These are phyloP conservation scores for Eucera pruinosa DNA, from an alignment of 2,888 invertebrate genomes.

Conservation along the genomic window DNA sequence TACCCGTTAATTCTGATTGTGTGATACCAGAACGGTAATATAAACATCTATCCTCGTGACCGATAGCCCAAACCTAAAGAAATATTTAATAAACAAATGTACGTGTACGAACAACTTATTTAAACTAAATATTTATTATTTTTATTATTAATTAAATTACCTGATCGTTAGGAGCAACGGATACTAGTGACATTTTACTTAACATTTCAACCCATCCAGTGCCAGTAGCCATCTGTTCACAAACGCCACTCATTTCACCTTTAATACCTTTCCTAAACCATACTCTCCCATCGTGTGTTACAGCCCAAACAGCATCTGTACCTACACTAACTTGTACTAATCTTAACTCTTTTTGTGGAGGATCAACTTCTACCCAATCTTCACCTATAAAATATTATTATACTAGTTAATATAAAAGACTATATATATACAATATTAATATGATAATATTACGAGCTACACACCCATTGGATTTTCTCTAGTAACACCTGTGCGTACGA, in stretches of 20 bases:
- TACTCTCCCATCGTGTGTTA: conserved; percentile 92
- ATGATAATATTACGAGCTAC: conserved; percentile 60
- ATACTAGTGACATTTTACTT: conserved; percentile 92
- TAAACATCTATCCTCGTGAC: conserved; percentile 91
- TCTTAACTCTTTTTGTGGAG: conserved; percentile 89
- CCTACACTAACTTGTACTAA: conserved; percentile 93
- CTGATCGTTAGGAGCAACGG: conserved; percentile 95
- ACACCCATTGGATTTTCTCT: conserved; percentile 90
- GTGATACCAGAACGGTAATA: conserved; percentile 93
- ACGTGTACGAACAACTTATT: not conserved
- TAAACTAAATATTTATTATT: not conserved
- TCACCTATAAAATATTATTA: conserved; percentile 84
- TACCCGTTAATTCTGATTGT: conserved; percentile 91
- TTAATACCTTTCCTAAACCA: conserved; percentile 93
- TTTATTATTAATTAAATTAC: conserved; percentile 74
- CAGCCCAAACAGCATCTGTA: conserved; percentile 90
- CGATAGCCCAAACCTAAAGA: conserved; percentile 86
- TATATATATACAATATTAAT: not conserved
- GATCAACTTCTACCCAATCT: conserved; percentile 92
- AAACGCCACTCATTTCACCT: conserved; percentile 90
- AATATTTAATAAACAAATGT: not conserved
- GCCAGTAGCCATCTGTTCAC: conserved; percentile 91
- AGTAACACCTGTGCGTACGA: conserved; percentile 93
- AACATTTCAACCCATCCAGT: conserved; percentile 96
- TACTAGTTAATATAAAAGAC: not conserved